Evolutionary conservation across 2,113 vertebrate species (phyloP).

Genomic region (Ancistrus triradiatus): DNA sequence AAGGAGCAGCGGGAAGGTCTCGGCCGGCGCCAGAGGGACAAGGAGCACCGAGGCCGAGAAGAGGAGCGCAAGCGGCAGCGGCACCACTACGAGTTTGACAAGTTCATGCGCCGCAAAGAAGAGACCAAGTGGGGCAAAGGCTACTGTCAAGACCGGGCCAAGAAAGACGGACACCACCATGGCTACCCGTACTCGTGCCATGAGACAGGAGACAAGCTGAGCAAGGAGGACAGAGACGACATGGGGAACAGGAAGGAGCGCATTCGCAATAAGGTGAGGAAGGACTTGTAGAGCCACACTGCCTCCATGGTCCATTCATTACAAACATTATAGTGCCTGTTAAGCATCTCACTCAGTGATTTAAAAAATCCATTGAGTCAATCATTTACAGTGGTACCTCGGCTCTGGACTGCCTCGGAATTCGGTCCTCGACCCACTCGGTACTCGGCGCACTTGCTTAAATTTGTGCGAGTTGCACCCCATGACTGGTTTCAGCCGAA

Average conservation of each 20-base stretch:
- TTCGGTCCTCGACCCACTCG: too few species aligned
- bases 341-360: neutral
- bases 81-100: conserved; percentile 83
- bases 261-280: conserved; percentile 85
- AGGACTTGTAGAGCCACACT: neutral
- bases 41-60: conserved; percentile 78
- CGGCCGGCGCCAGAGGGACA: conserved; percentile 79
- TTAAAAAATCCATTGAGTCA: neutral
- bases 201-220: conserved; percentile 77
- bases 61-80: conserved; percentile 83
- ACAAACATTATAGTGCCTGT: neutral
- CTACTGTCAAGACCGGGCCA: conserved; percentile 81
- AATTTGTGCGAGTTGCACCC: too few species aligned
- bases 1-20: conserved; percentile 83
- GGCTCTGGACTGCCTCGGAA: too few species aligned
- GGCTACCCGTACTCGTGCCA: conserved; percentile 69
- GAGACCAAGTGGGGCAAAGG: conserved; percentile 88
- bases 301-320: conserved; percentile 2
- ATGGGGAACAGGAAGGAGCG: conserved; percentile 81
- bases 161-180: conserved; percentile 82
- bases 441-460: too few species aligned
- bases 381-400: too few species aligned
- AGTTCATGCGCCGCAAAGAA: conserved; percentile 83
- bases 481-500: too few species aligned
- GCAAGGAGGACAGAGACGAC: conserved; percentile 83